phyloP scores from a whole-genome alignment of 2,797 vertebrate genomes.

The Crocidura indochinensis region DNA sequence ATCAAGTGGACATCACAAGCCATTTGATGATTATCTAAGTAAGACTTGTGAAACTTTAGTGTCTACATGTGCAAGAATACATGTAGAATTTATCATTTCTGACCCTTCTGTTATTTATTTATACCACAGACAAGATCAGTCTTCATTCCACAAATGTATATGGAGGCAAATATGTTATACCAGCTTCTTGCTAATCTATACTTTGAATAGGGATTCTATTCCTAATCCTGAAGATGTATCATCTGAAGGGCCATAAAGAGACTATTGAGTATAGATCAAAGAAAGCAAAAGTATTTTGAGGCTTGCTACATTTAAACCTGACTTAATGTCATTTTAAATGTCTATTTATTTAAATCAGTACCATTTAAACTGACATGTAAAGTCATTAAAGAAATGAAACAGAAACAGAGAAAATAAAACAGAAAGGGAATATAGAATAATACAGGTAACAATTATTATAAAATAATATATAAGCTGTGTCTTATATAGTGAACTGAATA shows the following conservation, averaged over 20 bases:
- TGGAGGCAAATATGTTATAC: not conserved
- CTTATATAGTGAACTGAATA: too few species aligned
- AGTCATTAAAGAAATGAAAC: not conserved
- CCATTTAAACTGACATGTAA: slow-evolving; percentile 52
- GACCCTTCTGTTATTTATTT: too few species aligned
- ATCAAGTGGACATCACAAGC: too few species aligned
- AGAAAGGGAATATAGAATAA: not conserved
- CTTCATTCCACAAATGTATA: not conserved
- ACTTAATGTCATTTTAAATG: slow-evolving; percentile 81
- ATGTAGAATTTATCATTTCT: not conserved
- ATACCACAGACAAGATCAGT: not conserved
- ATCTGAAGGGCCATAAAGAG: slow-evolving; percentile 12
- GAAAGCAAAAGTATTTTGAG: slow-evolving; percentile 75
- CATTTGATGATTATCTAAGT: too few species aligned
- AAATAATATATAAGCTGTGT: too few species aligned
- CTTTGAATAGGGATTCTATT: not conserved
- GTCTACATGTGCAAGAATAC: not conserved
- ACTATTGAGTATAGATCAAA: slow-evolving; percentile 50
- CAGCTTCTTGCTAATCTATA: not conserved
- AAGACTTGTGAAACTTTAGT: not conserved
- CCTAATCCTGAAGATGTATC: slow-evolving; percentile 37
- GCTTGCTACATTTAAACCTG: slow-evolving; percentile 68
- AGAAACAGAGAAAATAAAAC: not conserved
- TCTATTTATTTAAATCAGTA: slow-evolving; percentile 79
- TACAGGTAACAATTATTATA: not conserved